Evolutionary conservation across 2,888 invertebrate genomes (phyloP), one percentile per base, ranked within the genome.

Genomic region (Oscheius sp.): DNA sequence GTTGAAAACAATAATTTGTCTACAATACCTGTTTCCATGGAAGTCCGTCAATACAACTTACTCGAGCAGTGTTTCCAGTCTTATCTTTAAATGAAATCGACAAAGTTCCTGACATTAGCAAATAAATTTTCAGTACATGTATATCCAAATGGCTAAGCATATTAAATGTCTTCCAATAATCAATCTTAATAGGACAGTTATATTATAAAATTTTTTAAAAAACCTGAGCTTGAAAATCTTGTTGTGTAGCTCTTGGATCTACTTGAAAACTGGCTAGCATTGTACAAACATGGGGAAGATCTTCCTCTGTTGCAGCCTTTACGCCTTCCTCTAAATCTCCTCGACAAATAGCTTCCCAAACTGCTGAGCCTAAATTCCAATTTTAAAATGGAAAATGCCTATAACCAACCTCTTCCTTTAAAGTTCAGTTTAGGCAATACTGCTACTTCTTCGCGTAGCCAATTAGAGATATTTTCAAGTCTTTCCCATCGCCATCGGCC

Each of bases 11-110:
- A 33, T 33, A 12, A 17, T 12, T 15, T 3, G 17, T 31, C 10
- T 3, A 25, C 4, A 31, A 3, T 29, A 68, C 68, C 68, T 78
- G 75, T 23, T 71, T 73, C 79, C 79, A 80, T 31, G 63, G 61
- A 3, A 80, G 70, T 5, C 74, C 74, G 27, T 78, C 79, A 27
- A 78, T 61, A 39, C 75, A 74, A 52, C 75, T 75, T 42, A 80
- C 63, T n/a, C 58, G 42, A 17, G 65, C 57, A 27, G 46, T 46
- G 17, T 33, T 48, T 2, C 65, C 65, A 17, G 15, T 10, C 23
- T 53, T 39, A 23, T 48, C 29, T 5, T 58, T 69, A 66, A 72
- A 72, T 50, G 65, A 61, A 15, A 58, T 45, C 10, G 70, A 55
- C 5, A 72, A 71, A 10, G 58, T 45, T 20, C 80, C 80, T 8